These are phyloP conservation scores for Argya squamiceps DNA, from an alignment of 2,797 vertebrate genomes.

Conservation along the genomic window DNA sequence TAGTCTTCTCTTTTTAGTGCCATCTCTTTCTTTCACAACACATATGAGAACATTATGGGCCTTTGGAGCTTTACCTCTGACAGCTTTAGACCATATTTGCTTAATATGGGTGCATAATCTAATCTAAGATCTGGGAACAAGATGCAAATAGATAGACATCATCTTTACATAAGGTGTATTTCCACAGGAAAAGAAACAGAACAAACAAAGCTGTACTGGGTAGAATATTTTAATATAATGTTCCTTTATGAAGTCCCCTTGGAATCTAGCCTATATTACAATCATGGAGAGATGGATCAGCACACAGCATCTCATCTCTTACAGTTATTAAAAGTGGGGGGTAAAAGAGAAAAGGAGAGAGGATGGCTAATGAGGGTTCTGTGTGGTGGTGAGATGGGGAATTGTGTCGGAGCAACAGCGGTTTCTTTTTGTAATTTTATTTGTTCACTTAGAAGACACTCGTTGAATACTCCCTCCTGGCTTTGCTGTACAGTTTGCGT, in stretches of 20 bases:
- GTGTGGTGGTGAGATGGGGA: background rate
- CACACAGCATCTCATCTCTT: background rate
- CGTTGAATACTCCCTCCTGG: background rate
- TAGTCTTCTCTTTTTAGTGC: background rate
- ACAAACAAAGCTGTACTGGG: background rate
- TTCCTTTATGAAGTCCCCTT: background rate
- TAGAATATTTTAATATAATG: conserved; percentile 10
- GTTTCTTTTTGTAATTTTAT: background rate
- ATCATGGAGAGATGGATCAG: background rate
- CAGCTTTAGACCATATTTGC: background rate
- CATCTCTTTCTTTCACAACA: background rate
- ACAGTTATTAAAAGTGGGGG: background rate
- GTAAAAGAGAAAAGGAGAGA: background rate
- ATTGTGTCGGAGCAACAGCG: background rate
- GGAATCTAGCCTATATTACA: background rate
- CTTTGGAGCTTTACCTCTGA: background rate
- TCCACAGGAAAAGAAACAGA: conserved; percentile 23
- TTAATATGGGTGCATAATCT: background rate
- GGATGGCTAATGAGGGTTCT: background rate
- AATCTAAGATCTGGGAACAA: background rate
- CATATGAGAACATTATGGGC: background rate
- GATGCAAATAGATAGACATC: background rate
- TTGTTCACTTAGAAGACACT: conserved; percentile 14
- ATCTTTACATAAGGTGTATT: background rate
- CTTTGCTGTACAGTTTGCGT: background rate